Evolutionary conservation across 2,797 vertebrate species (phyloP).

Genomic region (Anolis apletophallus): DNA sequence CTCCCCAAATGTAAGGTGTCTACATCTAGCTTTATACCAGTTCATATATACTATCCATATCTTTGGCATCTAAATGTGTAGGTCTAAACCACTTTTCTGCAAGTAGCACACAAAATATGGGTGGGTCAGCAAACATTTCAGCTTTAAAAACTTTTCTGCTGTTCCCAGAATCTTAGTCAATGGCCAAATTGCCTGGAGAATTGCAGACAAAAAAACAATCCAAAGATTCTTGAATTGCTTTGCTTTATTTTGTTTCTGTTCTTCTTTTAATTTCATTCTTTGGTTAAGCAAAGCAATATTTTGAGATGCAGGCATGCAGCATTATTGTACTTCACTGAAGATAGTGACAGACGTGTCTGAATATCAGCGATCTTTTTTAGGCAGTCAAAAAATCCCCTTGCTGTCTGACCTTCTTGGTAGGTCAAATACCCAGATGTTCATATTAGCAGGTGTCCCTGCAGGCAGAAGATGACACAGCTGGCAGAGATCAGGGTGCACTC

Average conservation of each 20-base stretch:
- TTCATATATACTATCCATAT: not conserved
- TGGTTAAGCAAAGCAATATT: not conserved
- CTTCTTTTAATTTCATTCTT: not conserved
- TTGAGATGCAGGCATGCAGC: not conserved
- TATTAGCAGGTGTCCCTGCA: not conserved
- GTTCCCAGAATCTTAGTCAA: too few species aligned
- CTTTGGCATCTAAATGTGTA: not conserved
- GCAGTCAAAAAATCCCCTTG: not conserved
- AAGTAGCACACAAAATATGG: not conserved
- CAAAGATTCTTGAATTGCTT: not conserved
- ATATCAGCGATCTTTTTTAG: not conserved
- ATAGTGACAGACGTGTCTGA: not conserved
- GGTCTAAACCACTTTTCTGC: not conserved
- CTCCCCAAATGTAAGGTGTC: not conserved
- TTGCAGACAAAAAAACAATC: too few species aligned
- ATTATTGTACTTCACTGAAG: not conserved
- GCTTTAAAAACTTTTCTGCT: too few species aligned
- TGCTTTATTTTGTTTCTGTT: not conserved
- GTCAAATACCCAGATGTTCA: not conserved
- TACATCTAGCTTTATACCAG: not conserved
- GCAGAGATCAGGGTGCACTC: not conserved
- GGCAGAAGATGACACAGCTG: not conserved
- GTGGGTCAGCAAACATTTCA: not conserved
- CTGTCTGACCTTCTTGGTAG: not conserved
- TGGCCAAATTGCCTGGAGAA: too few species aligned